Evolutionary conservation across 1,140 invertebrate genomes (phyloP).

Genomic region (Neelides sp.): DNA sequence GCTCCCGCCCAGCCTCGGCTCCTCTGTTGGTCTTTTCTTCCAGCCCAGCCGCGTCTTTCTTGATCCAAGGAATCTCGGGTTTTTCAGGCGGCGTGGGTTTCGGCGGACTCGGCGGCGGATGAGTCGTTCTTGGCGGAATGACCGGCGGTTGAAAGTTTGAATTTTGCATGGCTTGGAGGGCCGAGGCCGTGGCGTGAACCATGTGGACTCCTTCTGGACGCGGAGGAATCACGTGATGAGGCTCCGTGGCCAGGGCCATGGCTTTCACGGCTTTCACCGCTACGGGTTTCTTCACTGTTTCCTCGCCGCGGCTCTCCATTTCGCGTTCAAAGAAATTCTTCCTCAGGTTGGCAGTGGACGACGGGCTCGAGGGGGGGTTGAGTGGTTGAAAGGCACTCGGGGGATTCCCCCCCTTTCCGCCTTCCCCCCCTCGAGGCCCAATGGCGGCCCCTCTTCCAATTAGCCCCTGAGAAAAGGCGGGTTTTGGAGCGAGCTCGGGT

Average conservation of each 20-base stretch:
- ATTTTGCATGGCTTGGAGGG: slow-evolving; percentile 24
- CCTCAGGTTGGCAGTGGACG: neutral
- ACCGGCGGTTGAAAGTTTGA: slow-evolving; percentile 4
- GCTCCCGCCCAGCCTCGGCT: neutral
- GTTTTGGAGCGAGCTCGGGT: too few relatives aligned
- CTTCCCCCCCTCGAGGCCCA: too few relatives aligned
- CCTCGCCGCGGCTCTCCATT: too few relatives aligned
- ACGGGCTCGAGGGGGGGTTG: neutral
- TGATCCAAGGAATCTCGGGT: slow-evolving; percentile 19
- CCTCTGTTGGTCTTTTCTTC: neutral
- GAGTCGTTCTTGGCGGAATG: neutral
- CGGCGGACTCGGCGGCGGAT: neutral
- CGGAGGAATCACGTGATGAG: neutral
- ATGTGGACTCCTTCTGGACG: slow-evolving; percentile 27
- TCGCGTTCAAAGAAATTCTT: slow-evolving; percentile 8
- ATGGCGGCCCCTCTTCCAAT: too few relatives aligned
- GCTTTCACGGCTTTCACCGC: too few relatives aligned
- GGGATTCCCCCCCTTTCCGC: too few relatives aligned
- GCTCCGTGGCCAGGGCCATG: too few relatives aligned
- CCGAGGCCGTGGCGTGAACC: slow-evolving; percentile 27
- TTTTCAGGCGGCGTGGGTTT: slow-evolving; percentile 5
- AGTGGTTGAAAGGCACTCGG: too few relatives aligned
- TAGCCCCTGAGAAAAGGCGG: too few relatives aligned
- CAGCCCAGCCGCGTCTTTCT: slow-evolving; percentile 1
- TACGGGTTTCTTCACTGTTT: too few relatives aligned